Conservation (phyloP, 2,888 invertebrate genomes). For the Morpho deidamia region DNA sequence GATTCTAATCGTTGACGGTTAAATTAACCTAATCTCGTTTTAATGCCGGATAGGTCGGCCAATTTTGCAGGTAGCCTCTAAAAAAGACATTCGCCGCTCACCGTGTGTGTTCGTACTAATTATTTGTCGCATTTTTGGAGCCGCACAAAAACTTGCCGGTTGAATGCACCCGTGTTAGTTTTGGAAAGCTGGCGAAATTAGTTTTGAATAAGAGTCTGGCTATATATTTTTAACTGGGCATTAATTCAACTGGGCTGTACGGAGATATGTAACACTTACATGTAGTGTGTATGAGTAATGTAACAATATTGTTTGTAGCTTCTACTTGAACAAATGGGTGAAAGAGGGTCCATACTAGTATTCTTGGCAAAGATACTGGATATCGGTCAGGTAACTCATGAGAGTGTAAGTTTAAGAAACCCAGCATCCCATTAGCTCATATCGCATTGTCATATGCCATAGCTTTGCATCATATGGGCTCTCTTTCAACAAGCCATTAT, state of each 20-base stretch:
- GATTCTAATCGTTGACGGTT: conserved; percentile 48
- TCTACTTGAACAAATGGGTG: conserved; percentile 70
- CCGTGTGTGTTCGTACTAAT: conserved; percentile 65
- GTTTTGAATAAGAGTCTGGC: conserved; percentile 16
- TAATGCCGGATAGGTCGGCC: conserved; percentile 54
- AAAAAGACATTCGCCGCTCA: conserved; percentile 56
- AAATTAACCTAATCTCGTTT: conserved; percentile 60
- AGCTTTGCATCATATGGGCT: conserved; percentile 45
- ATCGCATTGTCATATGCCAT: conserved; percentile 13
- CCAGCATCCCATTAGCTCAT: conserved; percentile 12
- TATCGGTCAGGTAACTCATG: conserved; percentile 54
- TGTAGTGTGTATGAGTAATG: too few relatives aligned
- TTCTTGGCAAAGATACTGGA: conserved; percentile 67
- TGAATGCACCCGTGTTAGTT: conserved; percentile 24
- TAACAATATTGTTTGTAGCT: conserved; percentile 51
- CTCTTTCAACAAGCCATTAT: conserved; percentile 41
- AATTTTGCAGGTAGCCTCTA: conserved; percentile 53
- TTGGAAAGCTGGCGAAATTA: conserved; percentile 18
- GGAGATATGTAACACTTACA: too few relatives aligned
- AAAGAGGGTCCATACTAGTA: conserved; percentile 72
- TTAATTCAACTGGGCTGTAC: too few relatives aligned
- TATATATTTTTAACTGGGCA: too few relatives aligned
- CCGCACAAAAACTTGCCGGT: conserved; percentile 24
- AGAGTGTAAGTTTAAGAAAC: conserved; percentile 12
- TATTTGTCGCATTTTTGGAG: conserved; percentile 43